A percentile compares a stretch with the other conserved stretches of the same genome.
Evolutionary conservation across 2,888 invertebrate genomes (phyloP).

Genomic region (Kuschelorhynchus macadamiae): DNA sequence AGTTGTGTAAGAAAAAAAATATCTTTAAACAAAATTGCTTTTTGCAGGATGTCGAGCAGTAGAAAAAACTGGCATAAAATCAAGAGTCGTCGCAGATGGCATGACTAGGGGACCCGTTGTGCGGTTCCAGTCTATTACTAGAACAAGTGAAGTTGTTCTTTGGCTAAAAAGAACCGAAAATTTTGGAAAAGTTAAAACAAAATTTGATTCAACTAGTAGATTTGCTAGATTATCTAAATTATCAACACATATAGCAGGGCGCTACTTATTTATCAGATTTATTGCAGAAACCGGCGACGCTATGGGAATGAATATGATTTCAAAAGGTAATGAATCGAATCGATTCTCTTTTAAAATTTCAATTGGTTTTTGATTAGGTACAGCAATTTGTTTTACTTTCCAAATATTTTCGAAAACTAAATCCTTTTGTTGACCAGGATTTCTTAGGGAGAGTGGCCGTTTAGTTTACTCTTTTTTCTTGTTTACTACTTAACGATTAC

Average conservation of each 20-base stretch:
- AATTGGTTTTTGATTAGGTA: no score
- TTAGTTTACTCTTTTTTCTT: no score
- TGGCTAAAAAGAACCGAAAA: conserved; percentile 87
- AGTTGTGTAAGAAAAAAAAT: no score
- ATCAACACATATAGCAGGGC: conserved; percentile 87
- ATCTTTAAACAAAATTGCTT: no score
- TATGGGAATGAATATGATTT: conserved; percentile 99
- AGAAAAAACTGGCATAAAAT: conserved; percentile 83
- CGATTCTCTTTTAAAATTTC: background rate
- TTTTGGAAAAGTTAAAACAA: conserved; percentile 82
- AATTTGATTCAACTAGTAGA: conserved; percentile 92
- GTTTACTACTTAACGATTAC: no score
- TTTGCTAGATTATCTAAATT: conserved; percentile 88
- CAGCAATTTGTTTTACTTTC: no score
- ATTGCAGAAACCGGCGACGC: conserved; percentile 89
- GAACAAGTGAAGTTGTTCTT: conserved; percentile 80
- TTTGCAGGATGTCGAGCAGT: conserved; percentile 87
- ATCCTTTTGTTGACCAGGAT: no score
- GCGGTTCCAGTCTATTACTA: conserved; percentile 81
- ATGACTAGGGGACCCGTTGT: conserved; percentile 98
- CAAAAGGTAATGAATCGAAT: conserved; percentile 78
- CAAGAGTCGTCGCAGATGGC: conserved; percentile 88
- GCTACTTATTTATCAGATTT: conserved; percentile 81
- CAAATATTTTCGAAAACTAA: no score
- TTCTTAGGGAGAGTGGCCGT: no score